Base-by-base conservation (phyloP, 2,888 invertebrate genomes). In the Thymelicus sylvestris region DNA sequence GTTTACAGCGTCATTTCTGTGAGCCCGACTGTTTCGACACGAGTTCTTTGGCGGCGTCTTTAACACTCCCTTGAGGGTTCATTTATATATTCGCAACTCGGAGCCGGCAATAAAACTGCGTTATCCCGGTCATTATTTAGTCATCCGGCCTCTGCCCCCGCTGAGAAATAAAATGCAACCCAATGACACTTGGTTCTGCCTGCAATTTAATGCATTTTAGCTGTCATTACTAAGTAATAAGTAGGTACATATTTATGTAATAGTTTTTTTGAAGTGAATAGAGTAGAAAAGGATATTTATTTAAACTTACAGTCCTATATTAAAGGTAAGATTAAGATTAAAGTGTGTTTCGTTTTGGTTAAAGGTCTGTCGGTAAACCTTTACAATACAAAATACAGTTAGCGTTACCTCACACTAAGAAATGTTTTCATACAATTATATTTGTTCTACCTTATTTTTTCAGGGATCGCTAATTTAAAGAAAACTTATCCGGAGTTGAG, bases 11-110 rank as follows among this genome's bases (percentile, higher is more conserved):
- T 88, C 84, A 87, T 92, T 90, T 88, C 90, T 87, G 86, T 84
- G 88, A 88, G 87, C 86, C 86, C 86, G 88, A 88, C 89, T 93
- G 90, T 91, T 91, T 89, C 90, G 87, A 88, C 89, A 86, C 87
- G 88, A 90, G 91, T 91, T 91, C 90, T 91, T 91, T 87, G 88
- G 88, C 87, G 89, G 89, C 89, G 86, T 91, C 89, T 92, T 92
- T 93, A 93, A 91, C 92, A 92, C 93, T 90, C 93, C 93, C 93
- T 83, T 62, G 92, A 87, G 93, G 82, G 87, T 93, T 90, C 89
- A 93, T 93, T 93, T 93, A 92, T 93, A 91, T 92, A 93, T 93
- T 92, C 93, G 88, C 88, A 90, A 90, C 92, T 90, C 93, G 93
- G 87, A 91, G 88, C 82, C 86, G 83, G 93, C 89, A 91, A 92